Base-by-base conservation (phyloP, 1,140 invertebrate species). In the Pseudomyrmex dendroicus region DNA sequence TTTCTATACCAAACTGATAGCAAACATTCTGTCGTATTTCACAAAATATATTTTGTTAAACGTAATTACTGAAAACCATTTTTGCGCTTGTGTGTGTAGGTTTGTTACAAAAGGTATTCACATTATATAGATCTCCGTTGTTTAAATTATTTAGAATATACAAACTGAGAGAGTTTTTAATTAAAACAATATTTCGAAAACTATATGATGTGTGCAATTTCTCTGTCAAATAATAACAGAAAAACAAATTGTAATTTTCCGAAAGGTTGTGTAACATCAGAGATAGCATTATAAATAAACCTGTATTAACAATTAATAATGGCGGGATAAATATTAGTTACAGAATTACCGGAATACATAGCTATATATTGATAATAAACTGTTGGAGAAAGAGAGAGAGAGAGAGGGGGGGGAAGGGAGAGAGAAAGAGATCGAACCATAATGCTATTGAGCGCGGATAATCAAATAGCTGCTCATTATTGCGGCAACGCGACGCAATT, bases 381-480 rank as follows among this genome's bases (percentile, higher is more conserved):
- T 59, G 76, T 70, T 17, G 66, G 50, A 80, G 70, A 66, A 54
- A 59, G 59, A 15, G 35, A 35, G 35, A 35, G 25, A 35, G 0
- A 35, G 25, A 35, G 35, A 35, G 35, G 5, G 35, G 4, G 4
- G 25, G 5, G 35, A 5, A 35, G 7, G 0, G 3, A 35, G 35
- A 35, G 35, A 35, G 35, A 35, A 35, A 35, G 5, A 35, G 35
- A 35, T 35, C 5, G 35, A 35, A 4, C 22, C 22, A 48, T 72
- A 70, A 80, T 80, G 56, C 66, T 61, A 72, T 80, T 25, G 76
- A 84, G 76, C 15, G 76, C 54, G 56, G 61, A 74, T 88, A 84
- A 88, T 88, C 86, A 82, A 88, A 88, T 87, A 73, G 84, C 72
- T 68, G 86, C 76, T 88, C 73, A 88, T 88, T 88, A 87, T 73